Percentiles rank a stretch among this genome's conserved stretches.
These are phyloP conservation scores for Siniperca obscura DNA, from an alignment of 2,797 vertebrate species.

Conservation along the genomic window DNA sequence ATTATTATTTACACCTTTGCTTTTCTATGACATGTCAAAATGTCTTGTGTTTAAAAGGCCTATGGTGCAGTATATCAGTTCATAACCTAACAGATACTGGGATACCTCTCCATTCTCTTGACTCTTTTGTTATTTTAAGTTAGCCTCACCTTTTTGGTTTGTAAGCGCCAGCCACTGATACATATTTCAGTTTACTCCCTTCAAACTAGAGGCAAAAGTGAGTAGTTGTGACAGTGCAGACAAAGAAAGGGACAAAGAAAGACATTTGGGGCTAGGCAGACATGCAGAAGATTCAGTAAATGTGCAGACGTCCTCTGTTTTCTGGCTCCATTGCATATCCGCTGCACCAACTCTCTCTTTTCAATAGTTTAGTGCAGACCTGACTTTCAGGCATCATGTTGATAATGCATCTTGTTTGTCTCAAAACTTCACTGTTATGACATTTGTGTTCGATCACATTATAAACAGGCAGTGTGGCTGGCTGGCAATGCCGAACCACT, in stretches of 20 bases:
- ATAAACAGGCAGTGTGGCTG: slow-evolving; percentile 94
- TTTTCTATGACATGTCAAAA: neutral
- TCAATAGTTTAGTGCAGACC: neutral
- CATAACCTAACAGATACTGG: neutral
- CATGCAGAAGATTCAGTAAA: neutral
- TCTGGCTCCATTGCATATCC: neutral
- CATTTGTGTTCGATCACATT: slow-evolving; percentile 95
- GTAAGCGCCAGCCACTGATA: neutral
- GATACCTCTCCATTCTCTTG: neutral
- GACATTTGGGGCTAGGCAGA: neutral
- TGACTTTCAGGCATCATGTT: slow-evolving; percentile 90
- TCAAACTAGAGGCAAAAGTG: neutral
- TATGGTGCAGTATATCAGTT: neutral
- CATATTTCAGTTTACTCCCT: neutral
- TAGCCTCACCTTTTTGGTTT: neutral
- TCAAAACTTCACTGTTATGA: slow-evolving; percentile 96
- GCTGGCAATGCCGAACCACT: slow-evolving; percentile 93
- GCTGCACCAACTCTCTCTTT: neutral
- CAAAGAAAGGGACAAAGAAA: neutral
- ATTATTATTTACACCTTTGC: neutral
- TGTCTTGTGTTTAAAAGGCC: neutral
- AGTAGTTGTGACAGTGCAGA: neutral
- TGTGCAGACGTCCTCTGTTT: neutral
- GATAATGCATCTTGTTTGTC: slow-evolving; percentile 95
- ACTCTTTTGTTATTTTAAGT: neutral